Evolutionary conservation across 2,797 vertebrate species (phyloP).

Genomic region (Mus minutoides): DNA sequence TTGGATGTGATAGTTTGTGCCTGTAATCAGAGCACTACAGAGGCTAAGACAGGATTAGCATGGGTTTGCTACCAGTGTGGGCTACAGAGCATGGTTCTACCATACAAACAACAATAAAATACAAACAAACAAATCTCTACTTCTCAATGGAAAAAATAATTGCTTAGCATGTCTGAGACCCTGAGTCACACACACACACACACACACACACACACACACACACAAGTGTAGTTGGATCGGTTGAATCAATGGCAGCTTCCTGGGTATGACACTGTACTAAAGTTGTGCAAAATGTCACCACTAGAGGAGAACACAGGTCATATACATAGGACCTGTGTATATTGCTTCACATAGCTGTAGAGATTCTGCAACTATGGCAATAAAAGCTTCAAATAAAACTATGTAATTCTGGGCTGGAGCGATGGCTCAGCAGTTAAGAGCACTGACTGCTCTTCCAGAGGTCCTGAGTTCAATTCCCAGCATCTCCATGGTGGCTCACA

Average conservation of each 20-base stretch:
- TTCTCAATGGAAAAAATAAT: neutral
- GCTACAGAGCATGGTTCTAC: neutral
- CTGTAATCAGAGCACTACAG: neutral
- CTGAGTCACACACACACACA: neutral
- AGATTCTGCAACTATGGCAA: neutral
- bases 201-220: neutral
- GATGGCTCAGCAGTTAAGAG: too few species aligned
- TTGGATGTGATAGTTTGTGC: neutral
- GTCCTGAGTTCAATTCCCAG: too few species aligned
- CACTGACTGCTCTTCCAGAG: too few species aligned
- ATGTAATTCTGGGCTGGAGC: neutral
- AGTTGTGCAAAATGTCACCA: slow-evolving; percentile 10
- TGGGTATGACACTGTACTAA: neutral
- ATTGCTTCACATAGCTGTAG: neutral
- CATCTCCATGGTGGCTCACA: too few species aligned
- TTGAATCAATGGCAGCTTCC: neutral
- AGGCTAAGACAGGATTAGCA: neutral
- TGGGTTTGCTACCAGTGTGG: neutral
- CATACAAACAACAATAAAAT: neutral
- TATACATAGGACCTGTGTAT: neutral
- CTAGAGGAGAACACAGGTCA: neutral
- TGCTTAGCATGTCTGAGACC: neutral
- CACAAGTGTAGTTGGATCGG: too few species aligned
- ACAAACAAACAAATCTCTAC: neutral
- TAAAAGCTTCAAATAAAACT: neutral